A percentile compares a stretch with the other conserved stretches of the same genome.
These are phyloP conservation scores for Ahaetulla prasina DNA, from an alignment of 2,113 vertebrate species.

Conservation along the genomic window DNA sequence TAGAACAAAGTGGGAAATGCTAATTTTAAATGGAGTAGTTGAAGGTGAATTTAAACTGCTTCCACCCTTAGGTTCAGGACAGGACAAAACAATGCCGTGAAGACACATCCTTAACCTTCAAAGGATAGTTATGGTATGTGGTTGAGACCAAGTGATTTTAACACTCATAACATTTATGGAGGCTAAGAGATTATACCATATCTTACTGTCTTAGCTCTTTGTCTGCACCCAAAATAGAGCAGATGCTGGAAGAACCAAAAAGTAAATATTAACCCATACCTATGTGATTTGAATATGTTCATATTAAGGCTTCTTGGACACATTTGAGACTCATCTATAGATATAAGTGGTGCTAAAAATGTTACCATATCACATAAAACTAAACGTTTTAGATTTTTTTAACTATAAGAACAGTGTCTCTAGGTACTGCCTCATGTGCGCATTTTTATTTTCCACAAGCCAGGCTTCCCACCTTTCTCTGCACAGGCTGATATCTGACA, in stretches of 20 bases:
- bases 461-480: background rate
- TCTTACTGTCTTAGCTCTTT: background rate
- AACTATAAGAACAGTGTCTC: background rate
- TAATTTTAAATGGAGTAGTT: background rate
- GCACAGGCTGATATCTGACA: no score
- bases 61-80: background rate
- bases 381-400: background rate
- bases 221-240: background rate
- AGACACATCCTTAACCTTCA: background rate
- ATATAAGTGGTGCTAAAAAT: background rate
- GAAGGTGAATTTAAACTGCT: background rate
- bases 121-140: background rate
- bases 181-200: background rate
- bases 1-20: background rate
- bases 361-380: background rate
- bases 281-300: background rate
- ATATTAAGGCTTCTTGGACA: background rate
- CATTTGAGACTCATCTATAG: background rate
- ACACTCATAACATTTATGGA: background rate
- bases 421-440: background rate
- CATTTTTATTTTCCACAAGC: background rate
- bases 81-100: background rate
- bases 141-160: background rate
- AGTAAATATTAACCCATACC: background rate
- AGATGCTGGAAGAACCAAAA: background rate